phyloP scores from a whole-genome alignment of 2,113 vertebrate species.

The Fulica atra region DNA sequence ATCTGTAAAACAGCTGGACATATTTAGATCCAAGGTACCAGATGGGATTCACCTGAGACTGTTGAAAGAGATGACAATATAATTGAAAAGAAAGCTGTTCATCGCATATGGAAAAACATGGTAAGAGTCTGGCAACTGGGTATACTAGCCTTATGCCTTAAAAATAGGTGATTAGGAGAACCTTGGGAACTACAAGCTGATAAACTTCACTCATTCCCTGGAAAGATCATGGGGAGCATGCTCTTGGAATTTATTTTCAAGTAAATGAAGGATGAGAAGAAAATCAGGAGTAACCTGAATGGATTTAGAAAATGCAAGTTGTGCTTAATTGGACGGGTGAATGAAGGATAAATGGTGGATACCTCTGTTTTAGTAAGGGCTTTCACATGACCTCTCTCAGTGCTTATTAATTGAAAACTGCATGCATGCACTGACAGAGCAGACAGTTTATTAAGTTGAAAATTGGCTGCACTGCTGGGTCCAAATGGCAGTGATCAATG shows the following conservation, averaged over 20 bases:
- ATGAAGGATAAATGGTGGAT: neutral
- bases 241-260: neutral
- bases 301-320: neutral
- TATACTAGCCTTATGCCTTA: neutral
- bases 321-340: neutral
- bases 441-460: neutral
- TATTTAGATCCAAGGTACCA: neutral
- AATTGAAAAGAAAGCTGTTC: neutral
- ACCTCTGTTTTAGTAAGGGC: neutral
- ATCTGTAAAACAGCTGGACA: neutral
- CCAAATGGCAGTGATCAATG: neutral
- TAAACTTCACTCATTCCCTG: neutral
- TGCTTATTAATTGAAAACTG: neutral
- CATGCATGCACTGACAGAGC: neutral
- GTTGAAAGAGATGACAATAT: neutral
- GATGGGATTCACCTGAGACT: neutral
- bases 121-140: neutral
- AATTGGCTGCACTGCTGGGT: neutral
- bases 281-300: neutral
- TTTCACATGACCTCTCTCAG: neutral
- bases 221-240: neutral
- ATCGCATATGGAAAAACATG: rapidly evolving
- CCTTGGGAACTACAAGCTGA: neutral
- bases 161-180: neutral
- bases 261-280: neutral